Conservation (phyloP, 2,797 vertebrate species). For the Paratrypauchen microcephalus region DNA sequence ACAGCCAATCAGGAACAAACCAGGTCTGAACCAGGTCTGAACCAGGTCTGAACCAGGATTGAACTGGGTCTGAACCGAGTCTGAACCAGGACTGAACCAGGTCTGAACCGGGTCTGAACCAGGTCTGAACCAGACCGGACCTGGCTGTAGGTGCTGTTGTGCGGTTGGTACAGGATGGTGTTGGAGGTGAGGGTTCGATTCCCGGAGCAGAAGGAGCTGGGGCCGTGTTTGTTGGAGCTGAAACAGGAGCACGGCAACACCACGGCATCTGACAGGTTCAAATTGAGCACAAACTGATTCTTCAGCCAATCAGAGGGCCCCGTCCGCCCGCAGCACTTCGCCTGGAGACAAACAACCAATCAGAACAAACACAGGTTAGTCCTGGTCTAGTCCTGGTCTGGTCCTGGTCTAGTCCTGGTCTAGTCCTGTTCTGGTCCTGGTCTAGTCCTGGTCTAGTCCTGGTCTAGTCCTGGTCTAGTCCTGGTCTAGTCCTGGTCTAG, state of each 20-base stretch:
- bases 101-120: neutral
- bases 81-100: neutral
- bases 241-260: constrained; percentile 72
- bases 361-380: neutral
- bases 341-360: constrained; percentile 36
- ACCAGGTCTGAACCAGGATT: neutral
- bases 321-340: constrained; percentile 56
- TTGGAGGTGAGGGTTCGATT: neutral
- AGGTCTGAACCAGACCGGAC: neutral
- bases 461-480: neutral
- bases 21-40: neutral
- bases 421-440: neutral
- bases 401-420: neutral
- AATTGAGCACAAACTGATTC: constrained; percentile 48
- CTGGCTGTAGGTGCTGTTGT: neutral
- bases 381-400: neutral
- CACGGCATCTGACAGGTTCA: constrained; percentile 1
- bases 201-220: constrained; percentile 12
- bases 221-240: accelerated
- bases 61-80: neutral
- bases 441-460: neutral
- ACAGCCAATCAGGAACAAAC: too few species aligned
- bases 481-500: neutral
- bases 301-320: constrained; percentile 54
- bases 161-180: neutral